Evolutionary conservation across 2,888 invertebrate species (phyloP), one percentile per base, ranked within the genome.

Genomic region (Celastrina argiolus): DNA sequence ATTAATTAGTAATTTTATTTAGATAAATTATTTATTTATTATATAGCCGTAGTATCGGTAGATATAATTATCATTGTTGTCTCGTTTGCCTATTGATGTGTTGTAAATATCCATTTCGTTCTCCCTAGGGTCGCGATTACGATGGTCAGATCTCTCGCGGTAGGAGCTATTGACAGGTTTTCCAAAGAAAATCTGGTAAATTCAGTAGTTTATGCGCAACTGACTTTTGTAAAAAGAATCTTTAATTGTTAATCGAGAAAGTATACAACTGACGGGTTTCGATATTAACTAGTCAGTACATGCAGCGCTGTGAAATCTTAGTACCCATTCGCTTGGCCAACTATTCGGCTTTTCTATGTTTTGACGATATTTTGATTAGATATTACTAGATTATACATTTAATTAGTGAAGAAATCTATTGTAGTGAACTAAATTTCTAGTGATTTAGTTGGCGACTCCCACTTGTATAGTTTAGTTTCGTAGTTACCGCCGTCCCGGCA

Each of bases 21-120:
- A 89, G 85, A 82, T 81, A 86, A 86, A 87, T 83, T 81, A 88
- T 88, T 91, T 89, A 90, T 90, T 89, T 88, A 88, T 90, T 88
- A 81, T 84, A 80, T 51, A 51, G 51, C 51, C 75, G 80, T 87
- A 88, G 85, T 82, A 77, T 78, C 80, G 81, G 82, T 84, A 80
- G 78, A 76, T 78, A 75, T 77, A 80, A 83, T 82, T 87, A 87
- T 86, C 81, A 82, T 78, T 79, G 79, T 82, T 70, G 81, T 79
- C 82, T 82, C 83, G 80, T 68, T 63, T 63, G 67, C 63, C 67
- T 51, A 51, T 67, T 61, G 64, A 72, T 75, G 73, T 78, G 74
- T 65, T 65, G 65, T 65, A 65, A 58, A 65, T 65, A 65, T 65
- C 65, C 64, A 64, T 65, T 59, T 66, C 45, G 14, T 26, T 51